Percentiles rank a stretch among this genome's conserved stretches.
These are phyloP conservation scores for Hyla sarda DNA, from an alignment of 2,113 vertebrate species.

Conservation along the genomic window DNA sequence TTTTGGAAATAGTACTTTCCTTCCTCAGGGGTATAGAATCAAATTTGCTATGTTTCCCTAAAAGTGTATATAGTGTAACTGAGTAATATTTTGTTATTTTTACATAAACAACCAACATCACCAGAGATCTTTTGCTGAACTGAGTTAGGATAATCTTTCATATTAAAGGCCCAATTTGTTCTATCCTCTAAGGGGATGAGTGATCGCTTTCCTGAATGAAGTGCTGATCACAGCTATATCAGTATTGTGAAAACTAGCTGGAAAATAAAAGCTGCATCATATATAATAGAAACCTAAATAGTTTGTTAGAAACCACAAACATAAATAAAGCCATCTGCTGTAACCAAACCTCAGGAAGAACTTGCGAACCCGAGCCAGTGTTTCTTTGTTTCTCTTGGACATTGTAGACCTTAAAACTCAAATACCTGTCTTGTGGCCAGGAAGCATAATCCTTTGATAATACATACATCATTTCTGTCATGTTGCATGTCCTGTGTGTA, in stretches of 20 bases:
- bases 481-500: constrained; percentile 32
- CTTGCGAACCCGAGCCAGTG: not conserved
- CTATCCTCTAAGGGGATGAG: not conserved
- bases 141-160: not conserved
- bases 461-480: constrained; percentile 53
- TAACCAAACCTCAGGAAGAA: constrained; percentile 22
- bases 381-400: constrained; percentile 53
- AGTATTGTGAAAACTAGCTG: not conserved
- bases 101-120: not conserved
- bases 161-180: not conserved
- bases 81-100: no score
- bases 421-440: constrained; percentile 50
- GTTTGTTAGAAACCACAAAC: constrained; percentile 1
- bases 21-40: no score
- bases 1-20: no score
- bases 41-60: no score
- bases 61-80: no score
- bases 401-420: constrained; percentile 20
- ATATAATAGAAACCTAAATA: not conserved
- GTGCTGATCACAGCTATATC: not conserved
- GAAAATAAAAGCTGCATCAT: not conserved
- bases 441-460: constrained; percentile 41
- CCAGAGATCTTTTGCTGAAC: not conserved
- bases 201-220: not conserved
- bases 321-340: constrained; percentile 30